Evolutionary conservation across 1,140 invertebrate species (phyloP), one percentile per base, ranked within the genome.

Genomic region (Tetramorium parvispinum): DNA sequence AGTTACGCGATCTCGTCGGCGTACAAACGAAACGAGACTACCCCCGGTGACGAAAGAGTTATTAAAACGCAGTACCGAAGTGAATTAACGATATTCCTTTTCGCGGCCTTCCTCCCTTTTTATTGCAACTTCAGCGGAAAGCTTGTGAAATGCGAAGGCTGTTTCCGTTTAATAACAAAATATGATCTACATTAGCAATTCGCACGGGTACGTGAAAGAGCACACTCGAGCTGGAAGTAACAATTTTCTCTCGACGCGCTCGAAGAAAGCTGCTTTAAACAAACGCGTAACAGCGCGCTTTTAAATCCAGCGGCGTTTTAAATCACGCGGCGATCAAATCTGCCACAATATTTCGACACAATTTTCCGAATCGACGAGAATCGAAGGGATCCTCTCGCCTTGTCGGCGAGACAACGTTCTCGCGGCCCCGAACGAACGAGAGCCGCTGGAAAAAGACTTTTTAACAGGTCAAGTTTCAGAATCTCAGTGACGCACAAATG

Each of bases 381-480:
- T 81, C 8, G 32, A 59, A 13, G 68, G 8, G 53, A 49, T 49
- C 40, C 13, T 68, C 37, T 68, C 37, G 68, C 68, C 61, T 61
- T 73, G 10, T 27, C 27, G 0, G 40, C 75, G 51, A 75, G 53
- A 76, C 81, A 24, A 27, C 81, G 70, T 4, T 32, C 27, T 53
- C 55, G 71, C 43, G 63, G 76, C 43, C 27, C 27, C 53, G 55
- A 40, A 40, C 77, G 88, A 89, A 90, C 85, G 87, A 86, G 87
- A 89, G 86, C 49, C 55, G 63, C 10, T n/a, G 53, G 82, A 57
- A 88, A 91, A 93, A 86, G 92, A 93, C 91, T 93, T 93, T 93
- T 92, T 93, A 92, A 93, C 91, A 88, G 91, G 91, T 93, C 92
- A 90, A 92, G 91, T 93, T 93, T 92, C 92, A 88, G 85, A 90